Evolutionary conservation across 1,140 invertebrate species (phyloP).

Genomic region (Homarus americanus): DNA sequence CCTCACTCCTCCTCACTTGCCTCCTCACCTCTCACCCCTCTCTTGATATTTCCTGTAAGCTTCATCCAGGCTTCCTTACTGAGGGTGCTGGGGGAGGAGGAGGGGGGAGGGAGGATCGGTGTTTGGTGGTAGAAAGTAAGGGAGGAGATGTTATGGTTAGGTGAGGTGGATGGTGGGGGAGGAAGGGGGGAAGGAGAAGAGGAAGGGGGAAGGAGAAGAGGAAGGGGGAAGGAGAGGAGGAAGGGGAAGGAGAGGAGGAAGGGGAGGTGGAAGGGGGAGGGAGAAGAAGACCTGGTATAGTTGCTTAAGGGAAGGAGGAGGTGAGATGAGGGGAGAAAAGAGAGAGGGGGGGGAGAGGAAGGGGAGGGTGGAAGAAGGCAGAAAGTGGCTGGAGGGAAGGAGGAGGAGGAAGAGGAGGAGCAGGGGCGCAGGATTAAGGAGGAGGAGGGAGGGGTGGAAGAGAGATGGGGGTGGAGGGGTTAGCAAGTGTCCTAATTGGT

Average conservation of each 20-base stretch:
- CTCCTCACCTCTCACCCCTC: no score
- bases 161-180: background rate
- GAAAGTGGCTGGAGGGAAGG: background rate
- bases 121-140: no score
- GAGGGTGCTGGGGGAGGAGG: background rate
- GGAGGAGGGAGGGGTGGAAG: background rate
- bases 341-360: background rate
- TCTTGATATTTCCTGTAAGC: no score
- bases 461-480: background rate
- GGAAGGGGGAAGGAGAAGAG: background rate
- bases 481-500: conserved; percentile 32
- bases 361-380: background rate
- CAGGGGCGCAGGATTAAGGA: no score
- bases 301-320: background rate
- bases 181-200: background rate
- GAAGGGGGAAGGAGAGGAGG: background rate
- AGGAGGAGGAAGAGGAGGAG: background rate
- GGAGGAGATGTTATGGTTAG: background rate
- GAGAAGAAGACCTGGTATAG: background rate
- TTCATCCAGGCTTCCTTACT: no score
- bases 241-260: background rate
- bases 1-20: no score
- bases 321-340: background rate
- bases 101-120: no score
- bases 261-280: background rate